Evolutionary conservation across 2,113 vertebrate species (phyloP).

Genomic region (Platysteira castanea): DNA sequence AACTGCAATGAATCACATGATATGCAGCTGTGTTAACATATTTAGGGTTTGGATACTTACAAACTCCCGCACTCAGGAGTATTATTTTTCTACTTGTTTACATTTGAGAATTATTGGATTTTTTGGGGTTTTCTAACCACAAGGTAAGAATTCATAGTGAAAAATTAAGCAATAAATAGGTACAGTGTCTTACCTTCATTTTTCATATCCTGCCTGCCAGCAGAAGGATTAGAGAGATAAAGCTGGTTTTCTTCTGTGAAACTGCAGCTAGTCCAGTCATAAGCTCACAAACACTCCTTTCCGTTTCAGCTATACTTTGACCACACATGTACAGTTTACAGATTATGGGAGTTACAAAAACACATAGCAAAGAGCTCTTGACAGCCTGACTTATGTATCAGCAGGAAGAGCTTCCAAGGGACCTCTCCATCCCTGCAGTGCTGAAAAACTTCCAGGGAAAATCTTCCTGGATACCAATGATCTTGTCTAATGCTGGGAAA

Average conservation of each 20-base stretch:
- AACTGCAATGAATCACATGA: constrained; percentile 14
- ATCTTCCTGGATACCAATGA: neutral
- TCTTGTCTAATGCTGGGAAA: neutral
- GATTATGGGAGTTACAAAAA: constrained; percentile 29
- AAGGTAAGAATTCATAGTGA: constrained; percentile 8
- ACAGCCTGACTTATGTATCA: neutral
- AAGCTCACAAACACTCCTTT: constrained; percentile 21
- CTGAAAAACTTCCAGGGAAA: constrained; percentile 59
- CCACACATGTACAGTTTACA: constrained; percentile 34
- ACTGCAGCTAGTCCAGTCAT: neutral
- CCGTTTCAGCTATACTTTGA: constrained; percentile 7
- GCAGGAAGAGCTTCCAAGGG: constrained; percentile 29
- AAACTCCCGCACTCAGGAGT: neutral
- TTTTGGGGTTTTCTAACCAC: constrained; percentile 1
- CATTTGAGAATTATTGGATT: constrained; percentile 25
- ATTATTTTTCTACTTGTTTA: constrained; percentile 45
- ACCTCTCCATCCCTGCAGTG: constrained; percentile 46
- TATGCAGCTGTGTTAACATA: constrained; percentile 39
- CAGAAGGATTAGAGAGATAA: constrained; percentile 55
- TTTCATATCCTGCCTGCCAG: constrained; percentile 28
- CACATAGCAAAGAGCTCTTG: neutral
- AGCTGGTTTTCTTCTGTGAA: constrained; percentile 49
- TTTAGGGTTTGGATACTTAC: constrained; percentile 26
- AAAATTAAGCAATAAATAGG: constrained; percentile 53
- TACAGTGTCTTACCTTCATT: constrained; percentile 34